Conservation (phyloP, 2,797 vertebrate genomes). For the Fistularia tabacaria region DNA sequence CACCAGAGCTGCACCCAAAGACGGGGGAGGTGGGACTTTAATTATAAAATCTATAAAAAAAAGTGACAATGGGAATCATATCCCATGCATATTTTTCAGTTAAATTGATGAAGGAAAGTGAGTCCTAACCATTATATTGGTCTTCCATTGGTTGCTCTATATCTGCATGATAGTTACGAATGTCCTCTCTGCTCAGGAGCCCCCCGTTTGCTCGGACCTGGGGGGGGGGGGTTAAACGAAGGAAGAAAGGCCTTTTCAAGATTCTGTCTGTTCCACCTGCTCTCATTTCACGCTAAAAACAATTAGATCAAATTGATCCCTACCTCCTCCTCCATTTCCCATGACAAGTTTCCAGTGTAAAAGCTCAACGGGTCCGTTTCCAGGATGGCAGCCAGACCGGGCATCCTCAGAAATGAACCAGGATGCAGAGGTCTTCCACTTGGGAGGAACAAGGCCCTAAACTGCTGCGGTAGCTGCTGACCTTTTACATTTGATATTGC, state of each 20-base stretch:
- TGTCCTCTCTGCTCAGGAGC: slow-evolving; percentile 80
- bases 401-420: slow-evolving; percentile 71
- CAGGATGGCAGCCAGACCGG: slow-evolving; percentile 73
- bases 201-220: slow-evolving; percentile 79
- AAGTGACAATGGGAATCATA: background rate
- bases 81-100: background rate
- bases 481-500: slow-evolving; percentile 74
- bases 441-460: slow-evolving; percentile 77
- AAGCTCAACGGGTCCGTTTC: slow-evolving; percentile 73
- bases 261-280: too few relatives aligned
- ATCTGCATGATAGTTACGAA: slow-evolving; percentile 78
- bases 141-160: slow-evolving; percentile 75
- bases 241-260: too few relatives aligned
- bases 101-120: background rate
- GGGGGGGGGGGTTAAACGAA: too few relatives aligned
- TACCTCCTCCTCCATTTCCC: slow-evolving; percentile 84
- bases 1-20: slow-evolving; percentile 80
- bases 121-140: slow-evolving; percentile 74
- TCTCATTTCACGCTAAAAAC: too few relatives aligned
- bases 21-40: slow-evolving; percentile 79
- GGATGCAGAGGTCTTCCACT: slow-evolving; percentile 66
- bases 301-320: background rate
- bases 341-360: slow-evolving; percentile 78
- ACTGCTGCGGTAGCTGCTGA: slow-evolving; percentile 68
- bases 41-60: slow-evolving; percentile 77